Percentiles rank a stretch among this genome's conserved stretches.
Conservation (phyloP, 2,888 invertebrate genomes). For the Ectemnius lituratus region DNA sequence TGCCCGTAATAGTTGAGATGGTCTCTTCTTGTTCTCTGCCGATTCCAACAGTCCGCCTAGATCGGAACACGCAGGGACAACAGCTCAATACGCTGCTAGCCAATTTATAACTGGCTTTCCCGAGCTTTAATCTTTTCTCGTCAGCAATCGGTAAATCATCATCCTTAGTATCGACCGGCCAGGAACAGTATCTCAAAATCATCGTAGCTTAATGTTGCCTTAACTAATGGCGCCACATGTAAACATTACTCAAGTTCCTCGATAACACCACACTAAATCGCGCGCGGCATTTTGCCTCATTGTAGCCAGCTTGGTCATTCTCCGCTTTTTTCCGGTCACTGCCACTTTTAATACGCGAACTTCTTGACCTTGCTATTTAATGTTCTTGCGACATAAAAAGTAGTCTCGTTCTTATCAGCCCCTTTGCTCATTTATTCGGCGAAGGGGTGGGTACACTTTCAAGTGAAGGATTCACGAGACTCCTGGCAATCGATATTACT, state of each 20-base stretch:
- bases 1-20: slow-evolving; percentile 56
- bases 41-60: slow-evolving; percentile 68
- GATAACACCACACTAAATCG: neutral
- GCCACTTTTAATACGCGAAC: too few relatives aligned
- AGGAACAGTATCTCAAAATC: slow-evolving; percentile 73
- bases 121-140: neutral
- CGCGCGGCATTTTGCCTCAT: neutral
- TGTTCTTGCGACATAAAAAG: too few relatives aligned
- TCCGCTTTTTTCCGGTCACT: too few relatives aligned
- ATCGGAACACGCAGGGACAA: slow-evolving; percentile 74
- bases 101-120: slow-evolving; percentile 51
- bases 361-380: too few relatives aligned
- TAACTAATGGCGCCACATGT: neutral
- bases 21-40: slow-evolving; percentile 54
- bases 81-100: slow-evolving; percentile 68
- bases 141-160: slow-evolving; percentile 34
- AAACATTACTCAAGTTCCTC: neutral
- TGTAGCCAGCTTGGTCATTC: too few relatives aligned
- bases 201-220: slow-evolving; percentile 42
- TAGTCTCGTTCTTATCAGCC: too few relatives aligned
- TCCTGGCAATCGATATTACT: neutral
- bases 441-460: neutral
- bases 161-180: slow-evolving; percentile 65
- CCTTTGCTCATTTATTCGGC: too few relatives aligned
- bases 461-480: neutral